These are phyloP conservation scores for Pangasius sanitwongsei DNA, from an alignment of 2,797 vertebrate species.

Conservation along the genomic window DNA sequence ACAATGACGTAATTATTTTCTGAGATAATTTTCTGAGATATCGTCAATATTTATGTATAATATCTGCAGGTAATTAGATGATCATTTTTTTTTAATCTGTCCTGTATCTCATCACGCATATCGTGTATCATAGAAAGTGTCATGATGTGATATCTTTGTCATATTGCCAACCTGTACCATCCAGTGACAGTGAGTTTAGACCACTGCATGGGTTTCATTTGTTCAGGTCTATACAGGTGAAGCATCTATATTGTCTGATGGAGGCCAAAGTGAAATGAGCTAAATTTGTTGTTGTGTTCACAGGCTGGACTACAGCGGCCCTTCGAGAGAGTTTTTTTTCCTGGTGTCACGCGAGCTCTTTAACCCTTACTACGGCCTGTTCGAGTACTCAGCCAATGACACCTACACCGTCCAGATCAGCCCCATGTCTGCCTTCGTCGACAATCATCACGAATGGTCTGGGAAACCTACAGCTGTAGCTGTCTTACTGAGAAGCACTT, in stretches of 20 bases:
- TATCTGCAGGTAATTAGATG: too few relatives aligned
- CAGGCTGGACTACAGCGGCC: slow-evolving; percentile 97
- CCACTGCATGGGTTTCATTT: background rate
- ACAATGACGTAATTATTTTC: background rate
- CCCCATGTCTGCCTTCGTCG: slow-evolving; percentile 98
- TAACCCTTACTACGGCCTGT: slow-evolving; percentile 96
- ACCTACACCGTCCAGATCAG: slow-evolving; percentile 99
- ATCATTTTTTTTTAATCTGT: background rate
- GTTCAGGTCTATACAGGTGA: background rate
- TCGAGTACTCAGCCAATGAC: slow-evolving; percentile 98
- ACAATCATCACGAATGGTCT: slow-evolving; percentile 99
- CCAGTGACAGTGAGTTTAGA: background rate
- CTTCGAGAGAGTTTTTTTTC: slow-evolving; percentile 97
- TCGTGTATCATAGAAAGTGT: background rate
- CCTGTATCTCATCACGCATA: background rate
- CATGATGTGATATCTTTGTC: background rate
- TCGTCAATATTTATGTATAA: too few relatives aligned
- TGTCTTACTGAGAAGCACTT: background rate
- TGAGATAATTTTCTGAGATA: background rate
- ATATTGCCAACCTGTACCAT: background rate
- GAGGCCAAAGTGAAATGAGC: background rate
- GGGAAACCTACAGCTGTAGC: slow-evolving; percentile 29
- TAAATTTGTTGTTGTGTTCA: background rate
- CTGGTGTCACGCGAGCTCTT: slow-evolving; percentile 96
- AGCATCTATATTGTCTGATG: background rate